A percentile compares a stretch with the other conserved stretches of the same genome.
phyloP scores from a whole-genome alignment of 2,797 vertebrate species.

The Alauda arvensis region DNA sequence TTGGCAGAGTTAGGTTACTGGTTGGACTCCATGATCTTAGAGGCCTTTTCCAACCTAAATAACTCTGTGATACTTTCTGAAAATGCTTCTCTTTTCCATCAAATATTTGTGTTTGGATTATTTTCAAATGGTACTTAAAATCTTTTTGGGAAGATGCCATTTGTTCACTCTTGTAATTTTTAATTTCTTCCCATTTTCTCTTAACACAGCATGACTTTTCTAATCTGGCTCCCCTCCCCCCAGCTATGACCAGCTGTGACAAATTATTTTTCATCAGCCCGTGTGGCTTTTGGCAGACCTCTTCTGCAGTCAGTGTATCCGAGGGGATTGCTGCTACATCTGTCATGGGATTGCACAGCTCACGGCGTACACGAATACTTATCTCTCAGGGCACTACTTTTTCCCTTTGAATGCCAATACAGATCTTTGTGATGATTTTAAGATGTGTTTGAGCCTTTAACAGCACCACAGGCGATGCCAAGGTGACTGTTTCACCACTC shows the following conservation, averaged over 20 bases:
- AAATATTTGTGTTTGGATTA: not conserved
- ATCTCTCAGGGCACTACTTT: not conserved
- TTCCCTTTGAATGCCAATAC: not conserved
- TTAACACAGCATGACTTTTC: not conserved
- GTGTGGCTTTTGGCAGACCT: not conserved
- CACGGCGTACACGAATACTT: not conserved
- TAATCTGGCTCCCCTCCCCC: not conserved
- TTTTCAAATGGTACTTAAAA: constrained; percentile 18
- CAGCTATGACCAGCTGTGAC: not conserved
- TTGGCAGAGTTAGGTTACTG: not conserved
- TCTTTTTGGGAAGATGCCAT: not conserved
- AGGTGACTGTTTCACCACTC: not conserved
- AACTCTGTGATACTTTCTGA: not conserved
- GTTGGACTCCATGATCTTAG: not conserved
- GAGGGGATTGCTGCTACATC: not conserved
- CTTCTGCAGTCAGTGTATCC: not conserved
- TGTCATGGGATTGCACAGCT: not conserved
- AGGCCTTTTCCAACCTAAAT: not conserved
- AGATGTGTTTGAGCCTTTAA: not conserved
- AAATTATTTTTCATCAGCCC: constrained; percentile 11
- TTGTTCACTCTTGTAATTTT: constrained; percentile 11
- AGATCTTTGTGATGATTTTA: not conserved
- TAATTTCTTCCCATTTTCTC: not conserved
- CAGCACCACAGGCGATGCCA: not conserved
- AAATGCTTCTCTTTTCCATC: not conserved